phyloP scores from a whole-genome alignment of 2,113 vertebrate genomes.

The Macroglossus sobrinus region DNA sequence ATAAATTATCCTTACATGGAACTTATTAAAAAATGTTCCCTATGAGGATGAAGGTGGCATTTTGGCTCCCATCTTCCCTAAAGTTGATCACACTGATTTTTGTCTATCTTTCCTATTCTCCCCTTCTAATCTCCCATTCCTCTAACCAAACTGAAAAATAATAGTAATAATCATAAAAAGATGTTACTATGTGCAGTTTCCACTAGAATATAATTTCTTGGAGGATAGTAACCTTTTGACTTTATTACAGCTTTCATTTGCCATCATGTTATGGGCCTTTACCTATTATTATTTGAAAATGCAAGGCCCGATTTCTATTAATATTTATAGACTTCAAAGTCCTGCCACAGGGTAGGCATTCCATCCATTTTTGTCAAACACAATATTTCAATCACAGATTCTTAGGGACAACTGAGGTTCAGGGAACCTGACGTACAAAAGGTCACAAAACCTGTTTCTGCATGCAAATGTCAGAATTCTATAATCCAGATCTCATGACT shows the following conservation, averaged over 20 bases:
- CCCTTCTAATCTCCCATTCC: background rate
- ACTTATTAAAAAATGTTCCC: background rate
- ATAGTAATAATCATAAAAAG: background rate
- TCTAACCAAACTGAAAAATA: background rate
- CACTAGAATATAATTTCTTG: background rate
- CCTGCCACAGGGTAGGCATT: background rate
- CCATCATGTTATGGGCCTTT: background rate
- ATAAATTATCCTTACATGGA: background rate
- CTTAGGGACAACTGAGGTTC: background rate
- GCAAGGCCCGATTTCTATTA: background rate
- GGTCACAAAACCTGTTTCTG: background rate
- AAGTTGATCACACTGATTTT: background rate
- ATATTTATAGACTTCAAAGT: slow-evolving; percentile 3
- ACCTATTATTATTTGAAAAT: slow-evolving; percentile 16
- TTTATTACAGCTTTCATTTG: background rate
- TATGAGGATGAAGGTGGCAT: background rate
- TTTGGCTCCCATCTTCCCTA: background rate
- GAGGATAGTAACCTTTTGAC: background rate
- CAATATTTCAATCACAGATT: background rate
- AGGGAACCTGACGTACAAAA: background rate
- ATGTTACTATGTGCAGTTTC: background rate
- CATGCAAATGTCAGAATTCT: background rate
- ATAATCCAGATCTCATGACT: background rate
- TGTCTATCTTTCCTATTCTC: background rate
- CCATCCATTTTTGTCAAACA: background rate